Evolutionary conservation across 2,797 vertebrate species (phyloP).

Genomic region (Anisognathus igniventris): DNA sequence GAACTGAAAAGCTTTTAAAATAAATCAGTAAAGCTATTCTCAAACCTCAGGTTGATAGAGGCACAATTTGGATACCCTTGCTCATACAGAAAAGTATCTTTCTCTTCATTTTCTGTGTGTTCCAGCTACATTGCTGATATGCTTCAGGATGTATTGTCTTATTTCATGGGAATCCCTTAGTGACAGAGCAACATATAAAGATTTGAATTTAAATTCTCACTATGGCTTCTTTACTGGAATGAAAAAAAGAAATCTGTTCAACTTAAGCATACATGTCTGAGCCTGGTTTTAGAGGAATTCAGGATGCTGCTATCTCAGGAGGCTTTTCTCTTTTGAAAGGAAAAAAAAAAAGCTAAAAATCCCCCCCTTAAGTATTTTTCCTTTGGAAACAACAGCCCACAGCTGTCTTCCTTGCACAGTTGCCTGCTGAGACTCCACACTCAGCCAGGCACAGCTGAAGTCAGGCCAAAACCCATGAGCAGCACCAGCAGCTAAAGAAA

Average conservation of each 20-base stretch:
- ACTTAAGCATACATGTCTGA: not conserved
- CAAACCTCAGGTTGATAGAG: slow-evolving; percentile 5
- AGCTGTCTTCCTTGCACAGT: not conserved
- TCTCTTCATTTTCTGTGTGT: not conserved
- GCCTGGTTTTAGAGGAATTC: not conserved
- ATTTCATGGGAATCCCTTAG: not conserved
- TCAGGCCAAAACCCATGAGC: not conserved
- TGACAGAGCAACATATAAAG: not conserved
- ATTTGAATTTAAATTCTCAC: not conserved
- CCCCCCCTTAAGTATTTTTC: not conserved
- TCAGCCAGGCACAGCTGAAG: not conserved
- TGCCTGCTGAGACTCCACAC: not conserved
- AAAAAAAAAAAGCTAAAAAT: not conserved
- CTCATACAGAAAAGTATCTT: not conserved
- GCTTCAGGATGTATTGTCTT: not conserved
- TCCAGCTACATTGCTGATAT: not conserved
- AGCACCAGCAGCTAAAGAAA: not conserved
- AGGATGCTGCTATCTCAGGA: not conserved
- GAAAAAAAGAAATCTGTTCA: not conserved
- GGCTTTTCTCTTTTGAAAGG: not conserved
- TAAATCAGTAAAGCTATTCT: slow-evolving; percentile 48
- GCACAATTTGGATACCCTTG: slow-evolving; percentile 17
- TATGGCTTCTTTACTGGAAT: not conserved
- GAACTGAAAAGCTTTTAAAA: slow-evolving; percentile 63
- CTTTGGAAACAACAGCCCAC: slow-evolving; percentile 19